A percentile compares a stretch with the other conserved stretches of the same genome.
Conservation (phyloP, 1,140 invertebrate genomes). For the Aphelenchoides fujianensis region DNA sequence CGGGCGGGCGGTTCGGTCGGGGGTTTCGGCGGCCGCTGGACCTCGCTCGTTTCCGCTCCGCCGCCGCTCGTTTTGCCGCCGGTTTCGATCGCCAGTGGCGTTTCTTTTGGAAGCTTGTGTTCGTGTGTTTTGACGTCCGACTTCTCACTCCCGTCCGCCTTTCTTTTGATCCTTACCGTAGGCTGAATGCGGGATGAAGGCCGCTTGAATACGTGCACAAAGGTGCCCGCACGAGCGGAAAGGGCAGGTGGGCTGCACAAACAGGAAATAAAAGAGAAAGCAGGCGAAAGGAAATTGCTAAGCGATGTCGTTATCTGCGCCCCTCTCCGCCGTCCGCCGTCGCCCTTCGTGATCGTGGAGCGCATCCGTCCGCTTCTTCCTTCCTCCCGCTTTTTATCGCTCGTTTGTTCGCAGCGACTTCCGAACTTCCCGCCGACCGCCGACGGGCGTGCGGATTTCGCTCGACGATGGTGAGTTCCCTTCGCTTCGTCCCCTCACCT, state of each 20-base stretch:
- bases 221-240: too few relatives aligned
- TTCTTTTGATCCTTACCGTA: not conserved
- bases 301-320: not conserved
- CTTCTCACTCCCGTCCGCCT: too few relatives aligned
- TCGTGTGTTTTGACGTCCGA: too few relatives aligned
- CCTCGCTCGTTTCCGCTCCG: too few relatives aligned
- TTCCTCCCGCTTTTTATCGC: too few relatives aligned
- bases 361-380: not conserved
- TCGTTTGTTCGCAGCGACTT: not conserved
- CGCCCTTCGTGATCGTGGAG: not conserved
- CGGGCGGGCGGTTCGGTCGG: too few relatives aligned
- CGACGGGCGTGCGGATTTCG: not conserved
- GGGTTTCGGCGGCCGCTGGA: too few relatives aligned
- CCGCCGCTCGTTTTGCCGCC: too few relatives aligned
- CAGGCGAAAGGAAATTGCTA: too few relatives aligned
- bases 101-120: not conserved
- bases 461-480: not conserved
- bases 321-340: not conserved
- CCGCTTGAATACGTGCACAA: not conserved
- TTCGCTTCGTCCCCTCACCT: not conserved
- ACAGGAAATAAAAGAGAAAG: too few relatives aligned
- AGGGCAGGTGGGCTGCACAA: not conserved
- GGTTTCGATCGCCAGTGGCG: too few relatives aligned
- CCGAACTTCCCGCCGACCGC: not conserved
- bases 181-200: not conserved